Base-by-base conservation (phyloP, 2,797 vertebrate genomes). In the Alcedo atthis region DNA sequence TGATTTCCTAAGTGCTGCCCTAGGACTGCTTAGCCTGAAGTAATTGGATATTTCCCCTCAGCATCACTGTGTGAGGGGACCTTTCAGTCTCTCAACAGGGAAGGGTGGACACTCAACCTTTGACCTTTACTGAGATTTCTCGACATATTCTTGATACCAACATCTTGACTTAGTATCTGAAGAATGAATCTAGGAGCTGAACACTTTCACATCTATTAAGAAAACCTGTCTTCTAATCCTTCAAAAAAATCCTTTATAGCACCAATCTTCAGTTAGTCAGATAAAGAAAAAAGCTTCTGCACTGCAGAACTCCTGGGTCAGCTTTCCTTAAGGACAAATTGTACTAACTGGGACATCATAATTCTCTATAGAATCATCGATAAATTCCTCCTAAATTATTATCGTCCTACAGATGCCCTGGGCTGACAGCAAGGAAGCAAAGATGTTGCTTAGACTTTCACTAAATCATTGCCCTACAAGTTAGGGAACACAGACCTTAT, bases 271-370 rank as follows among this genome's bases (percentile, higher is more conserved):
- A 90, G 86, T 48, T 8, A 70, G 70, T 37, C 12, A 48, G 32
- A 63, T 10, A 32, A 81, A 17, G 26, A 53, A 3, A 4, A 55
- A 74, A 83, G 28, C 17, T 28, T 19, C 66, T 64, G 62, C 64
- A 35, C 61, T 64, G 54, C 49, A 57, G 54, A 87, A 71, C 68
- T 77, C 76, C 69, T 54, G 62, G 77, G 85, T 79, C 85, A 90
- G 85, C 75, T 79, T 76, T 89, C 75, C 68, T 81, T 68, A 64
- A 81, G 76, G 66, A 85, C 66, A 94, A 68, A 58, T 49, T 57
- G 42, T 49, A 57, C 76, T 61, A 78, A 87, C 82, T 22, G 37
- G 4, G 54, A 37, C 68, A 81, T 58, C 82, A 75, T 20, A 51
- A 32, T 28, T 89, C 87, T 81, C 87, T 35, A 69, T 46, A 64